phyloP scores from a whole-genome alignment of 2,113 vertebrate species.

The human (Homo sapiens) region GRCh38 chr20:54975501-54976000 shows the following conservation, averaged over 20 bases:
- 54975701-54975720: not conserved
- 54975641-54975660: not conserved
- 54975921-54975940: not conserved
- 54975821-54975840: not conserved
- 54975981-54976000: not conserved
- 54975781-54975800: not conserved
- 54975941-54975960: conserved; percentile 2
- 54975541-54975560: not conserved
- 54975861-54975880: conserved; percentile 12
- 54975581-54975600: not conserved
- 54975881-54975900: not conserved
- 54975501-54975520: not conserved
- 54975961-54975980: not conserved
- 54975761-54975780: not conserved
- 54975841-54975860: not conserved
- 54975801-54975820: not conserved
- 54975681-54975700: not conserved
- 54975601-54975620: not conserved
- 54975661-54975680: not conserved
- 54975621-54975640: not conserved
- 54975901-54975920: not conserved
- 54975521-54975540: not conserved
- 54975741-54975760: not conserved
- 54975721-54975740: not conserved
- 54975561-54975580: not conserved